phyloP scores from a whole-genome alignment of 2,888 invertebrate genomes.

The Hyposoter dolosus region DNA sequence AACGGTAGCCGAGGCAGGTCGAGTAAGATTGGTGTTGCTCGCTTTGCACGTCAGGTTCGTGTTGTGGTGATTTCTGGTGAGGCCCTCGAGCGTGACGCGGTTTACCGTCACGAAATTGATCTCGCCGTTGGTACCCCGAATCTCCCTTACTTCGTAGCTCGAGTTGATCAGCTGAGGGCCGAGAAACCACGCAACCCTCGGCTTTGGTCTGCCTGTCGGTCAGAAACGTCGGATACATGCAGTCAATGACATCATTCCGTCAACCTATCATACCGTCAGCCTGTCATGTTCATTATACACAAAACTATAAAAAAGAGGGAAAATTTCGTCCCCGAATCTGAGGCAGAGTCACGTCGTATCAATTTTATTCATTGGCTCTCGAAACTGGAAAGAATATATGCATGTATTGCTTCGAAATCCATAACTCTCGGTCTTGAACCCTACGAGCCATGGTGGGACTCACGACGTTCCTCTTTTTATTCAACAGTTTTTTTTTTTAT shows the following conservation, averaged over 20 bases:
- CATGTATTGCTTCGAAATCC: background rate
- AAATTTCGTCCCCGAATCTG: constrained; percentile 1
- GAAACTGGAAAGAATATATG: background rate
- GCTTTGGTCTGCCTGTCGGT: constrained; percentile 89
- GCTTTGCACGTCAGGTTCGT: constrained; percentile 95
- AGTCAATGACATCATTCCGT: constrained; percentile 58
- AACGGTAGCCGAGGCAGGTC: constrained; percentile 92
- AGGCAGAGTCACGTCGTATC: background rate
- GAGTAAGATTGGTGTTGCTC: constrained; percentile 93
- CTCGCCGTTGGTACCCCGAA: constrained; percentile 74
- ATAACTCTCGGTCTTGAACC: background rate
- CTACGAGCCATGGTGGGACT: too few relatives aligned
- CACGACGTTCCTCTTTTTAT: too few relatives aligned
- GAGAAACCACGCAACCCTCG: constrained; percentile 93
- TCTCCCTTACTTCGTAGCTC: constrained; percentile 89
- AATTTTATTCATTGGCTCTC: constrained; percentile 21
- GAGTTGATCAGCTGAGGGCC: constrained; percentile 94
- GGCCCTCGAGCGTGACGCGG: constrained; percentile 92
- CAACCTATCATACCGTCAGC: constrained; percentile 29
- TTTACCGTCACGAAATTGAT: constrained; percentile 91
- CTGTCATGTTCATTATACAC: constrained; percentile 14
- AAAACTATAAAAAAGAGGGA: constrained; percentile 4
- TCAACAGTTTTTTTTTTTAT: too few relatives aligned
- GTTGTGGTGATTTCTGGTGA: constrained; percentile 94
- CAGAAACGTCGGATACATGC: constrained; percentile 55